Base-by-base conservation (phyloP, 2,888 invertebrate species). In the Cetonia aurata region DNA sequence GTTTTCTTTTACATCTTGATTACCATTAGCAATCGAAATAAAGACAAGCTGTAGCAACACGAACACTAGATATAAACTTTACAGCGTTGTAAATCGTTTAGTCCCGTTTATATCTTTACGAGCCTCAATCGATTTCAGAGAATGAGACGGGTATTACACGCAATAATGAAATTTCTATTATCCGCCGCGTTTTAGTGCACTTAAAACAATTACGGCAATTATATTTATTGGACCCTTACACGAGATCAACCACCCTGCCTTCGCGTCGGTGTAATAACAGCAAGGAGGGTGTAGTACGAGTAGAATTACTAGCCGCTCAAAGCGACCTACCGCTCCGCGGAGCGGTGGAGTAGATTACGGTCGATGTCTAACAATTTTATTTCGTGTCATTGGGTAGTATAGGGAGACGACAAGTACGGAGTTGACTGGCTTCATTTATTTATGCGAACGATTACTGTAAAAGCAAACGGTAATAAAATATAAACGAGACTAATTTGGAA, bases 131-230 rank as follows among this genome's bases (percentile, higher is more conserved):
- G 37, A 37, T 37, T 37, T 37, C 25, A 25, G 25, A 37, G 10
- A 37, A 37, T 10, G n/a, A 37, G 37, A 37, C 31, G 13, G 15
- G 44, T 25, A 59, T 59, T 60, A 48, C 60, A 60, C 60, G 60
- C 48, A 60, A 48, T 48, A 60, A 60, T 60, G 44, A 60, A 60
- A 60, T 46, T 46, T 60, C 60, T 60, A 60, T 60, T 60, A 46
- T 31, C 31, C 60, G n/a, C 31, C n/a, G 8, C 56, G 15, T 15
- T 60, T 48, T 48, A 60, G 46, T 60, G 33, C 48, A 60, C 60
- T 60, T 60, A 60, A 60, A 48, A 15, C 60, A 60, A 60, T 60
- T 60, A 60, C 48, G 25, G 60, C 33, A 60, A 60, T 60, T 60
- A 60, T 48, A 60, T 60, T 60, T 60, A 60, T 60, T 46, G 60